Evolutionary conservation across 2,888 invertebrate genomes (phyloP), one percentile per base, ranked within the genome.

Genomic region (Vannuccia rotundouncinata): DNA sequence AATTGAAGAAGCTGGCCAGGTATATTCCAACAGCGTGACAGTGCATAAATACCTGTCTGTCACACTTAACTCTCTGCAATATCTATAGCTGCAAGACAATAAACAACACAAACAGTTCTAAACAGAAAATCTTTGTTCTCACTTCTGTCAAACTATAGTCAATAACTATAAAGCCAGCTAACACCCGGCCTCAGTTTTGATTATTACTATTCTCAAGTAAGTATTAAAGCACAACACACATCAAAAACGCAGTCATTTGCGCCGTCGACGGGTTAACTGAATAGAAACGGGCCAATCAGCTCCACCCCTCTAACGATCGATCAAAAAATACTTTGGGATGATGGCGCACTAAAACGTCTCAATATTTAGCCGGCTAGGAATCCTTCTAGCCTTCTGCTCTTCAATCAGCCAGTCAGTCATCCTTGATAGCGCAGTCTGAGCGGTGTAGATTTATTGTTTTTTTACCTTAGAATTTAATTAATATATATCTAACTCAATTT

Each of bases 361-460:
- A 22, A 66, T 66, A 66, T 66, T 66, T 66, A 66, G 22, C 66
- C 22, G 66, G 66, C 25, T 5, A 66, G 66, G 22, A 66, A 2
- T 5, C 22, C 25, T 66, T 22, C 25, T n/a, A 22, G 17, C 66
- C 25, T 66, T 22, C 66, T 13, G 66, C 66, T 66, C 66, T 66
- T 13, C 22, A 13, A 5, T 13, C 66, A 66, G 22, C 22, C 66
- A 66, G 66, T 66, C 66, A 66, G 66, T 66, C 66, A 66, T 66
- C 66, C 22, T 66, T 22, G 66, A 66, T 66, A 66, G 66, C 66
- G 66, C 66, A 66, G 66, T 66, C 22, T 66, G 66, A 66, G 66
- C 66, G 66, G 66, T n/a, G 66, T 66, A 66, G 66, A 66, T 66
- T 66, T 66, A 66, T 66, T 22, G 2, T 66, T 66, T 66, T 66